These are phyloP conservation scores for Coreius guichenoti DNA, from an alignment of 2,797 vertebrate species.

Conservation along the genomic window DNA sequence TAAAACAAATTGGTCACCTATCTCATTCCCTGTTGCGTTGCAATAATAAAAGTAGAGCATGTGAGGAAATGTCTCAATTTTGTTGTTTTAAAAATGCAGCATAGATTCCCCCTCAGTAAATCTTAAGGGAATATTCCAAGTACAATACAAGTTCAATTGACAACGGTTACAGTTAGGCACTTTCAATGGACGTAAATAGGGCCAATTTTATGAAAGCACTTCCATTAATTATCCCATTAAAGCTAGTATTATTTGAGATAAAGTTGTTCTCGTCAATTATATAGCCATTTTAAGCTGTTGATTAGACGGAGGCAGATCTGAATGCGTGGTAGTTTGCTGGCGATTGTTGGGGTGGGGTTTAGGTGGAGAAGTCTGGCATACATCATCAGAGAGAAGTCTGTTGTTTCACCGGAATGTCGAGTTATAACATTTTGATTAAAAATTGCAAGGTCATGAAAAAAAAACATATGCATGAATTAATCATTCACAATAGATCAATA, in stretches of 20 bases:
- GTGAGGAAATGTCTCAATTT: not conserved
- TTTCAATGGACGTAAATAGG: not conserved
- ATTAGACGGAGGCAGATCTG: not conserved
- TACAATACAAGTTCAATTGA: not conserved
- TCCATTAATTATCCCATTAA: not conserved
- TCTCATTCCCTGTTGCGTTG: not conserved
- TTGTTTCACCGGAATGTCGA: not conserved
- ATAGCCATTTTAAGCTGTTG: not conserved
- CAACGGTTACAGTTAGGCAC: not conserved
- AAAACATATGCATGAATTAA: not conserved
- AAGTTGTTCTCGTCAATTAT: not conserved
- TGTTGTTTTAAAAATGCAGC: constrained; percentile 1
- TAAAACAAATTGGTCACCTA: not conserved
- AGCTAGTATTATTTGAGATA: not conserved
- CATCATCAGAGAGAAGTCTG: not conserved
- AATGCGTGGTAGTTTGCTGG: not conserved
- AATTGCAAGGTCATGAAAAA: too few relatives aligned
- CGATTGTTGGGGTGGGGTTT: not conserved
- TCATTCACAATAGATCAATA: not conserved
- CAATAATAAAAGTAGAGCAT: not conserved
- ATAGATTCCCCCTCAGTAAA: not conserved
- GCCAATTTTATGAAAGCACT: not conserved
- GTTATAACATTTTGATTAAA: not conserved
- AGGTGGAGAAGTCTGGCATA: not conserved
- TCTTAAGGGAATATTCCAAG: not conserved